Evolutionary conservation across 2,888 invertebrate species (phyloP).

Genomic region (Labia minor): DNA sequence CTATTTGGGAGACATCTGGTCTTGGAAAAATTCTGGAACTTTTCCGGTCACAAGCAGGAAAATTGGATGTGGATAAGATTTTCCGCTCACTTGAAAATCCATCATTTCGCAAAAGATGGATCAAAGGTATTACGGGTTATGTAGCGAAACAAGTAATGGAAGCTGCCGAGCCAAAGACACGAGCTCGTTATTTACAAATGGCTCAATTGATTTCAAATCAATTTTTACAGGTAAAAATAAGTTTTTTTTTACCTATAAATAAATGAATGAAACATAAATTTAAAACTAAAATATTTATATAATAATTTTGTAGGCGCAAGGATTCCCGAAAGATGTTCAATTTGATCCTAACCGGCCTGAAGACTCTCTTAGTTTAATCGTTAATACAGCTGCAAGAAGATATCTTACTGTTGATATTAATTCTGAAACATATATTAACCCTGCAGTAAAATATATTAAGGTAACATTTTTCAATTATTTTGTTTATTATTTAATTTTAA

Average conservation of each 20-base stretch:
- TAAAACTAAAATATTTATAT: not conserved
- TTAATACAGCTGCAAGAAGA: slow-evolving; percentile 56
- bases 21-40: slow-evolving; percentile 54
- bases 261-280: no score
- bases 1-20: slow-evolving; percentile 62
- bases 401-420: slow-evolving; percentile 61
- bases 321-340: slow-evolving; percentile 57
- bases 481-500: no score
- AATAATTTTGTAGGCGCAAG: slow-evolving; percentile 44
- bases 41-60: slow-evolving; percentile 58
- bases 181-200: slow-evolving; percentile 57
- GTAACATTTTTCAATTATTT: no score
- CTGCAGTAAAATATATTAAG: slow-evolving; percentile 59
- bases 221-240: slow-evolving; percentile 47
- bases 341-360: slow-evolving; percentile 58
- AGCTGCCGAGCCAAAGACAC: slow-evolving; percentile 62
- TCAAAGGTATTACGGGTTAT: slow-evolving; percentile 60
- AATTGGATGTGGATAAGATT: slow-evolving; percentile 58
- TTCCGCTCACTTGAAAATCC: slow-evolving; percentile 71
- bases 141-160: slow-evolving; percentile 63
- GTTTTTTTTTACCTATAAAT: no score
- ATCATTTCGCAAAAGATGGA: slow-evolving; percentile 68
- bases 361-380: slow-evolving; percentile 56
- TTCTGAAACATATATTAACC: slow-evolving; percentile 61
- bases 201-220: slow-evolving; percentile 61